These are phyloP conservation scores for Ctenoplectra terminalis DNA, from an alignment of 1,140 invertebrate genomes.

Conservation along the genomic window DNA sequence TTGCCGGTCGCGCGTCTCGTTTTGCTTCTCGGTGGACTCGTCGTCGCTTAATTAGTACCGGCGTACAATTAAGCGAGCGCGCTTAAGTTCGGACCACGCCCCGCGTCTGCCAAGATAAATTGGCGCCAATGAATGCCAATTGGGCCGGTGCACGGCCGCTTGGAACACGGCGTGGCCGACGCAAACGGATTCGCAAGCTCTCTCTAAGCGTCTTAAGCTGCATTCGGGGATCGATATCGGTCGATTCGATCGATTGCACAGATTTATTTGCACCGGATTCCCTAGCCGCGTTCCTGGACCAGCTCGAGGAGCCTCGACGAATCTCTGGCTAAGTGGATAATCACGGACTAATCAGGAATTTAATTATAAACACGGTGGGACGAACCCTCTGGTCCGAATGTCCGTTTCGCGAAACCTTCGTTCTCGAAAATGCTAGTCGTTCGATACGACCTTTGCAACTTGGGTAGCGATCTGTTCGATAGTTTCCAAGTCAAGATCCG, in stretches of 20 bases:
- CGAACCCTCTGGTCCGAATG: too few relatives aligned
- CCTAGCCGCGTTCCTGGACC: background rate
- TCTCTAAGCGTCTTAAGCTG: slow-evolving; percentile 59
- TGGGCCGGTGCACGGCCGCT: slow-evolving; percentile 51
- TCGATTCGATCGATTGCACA: slow-evolving; percentile 41
- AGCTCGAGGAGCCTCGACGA: background rate
- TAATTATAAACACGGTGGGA: slow-evolving; percentile 20
- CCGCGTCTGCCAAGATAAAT: slow-evolving; percentile 66
- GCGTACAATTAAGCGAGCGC: slow-evolving; percentile 67
- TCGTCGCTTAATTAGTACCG: slow-evolving; percentile 71
- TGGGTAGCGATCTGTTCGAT: too few relatives aligned
- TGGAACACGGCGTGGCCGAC: slow-evolving; percentile 21
- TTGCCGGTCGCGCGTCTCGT: background rate
- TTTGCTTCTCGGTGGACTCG: slow-evolving; percentile 49
- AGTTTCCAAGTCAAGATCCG: too few relatives aligned
- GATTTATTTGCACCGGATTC: slow-evolving; percentile 58
- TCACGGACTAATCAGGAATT: slow-evolving; percentile 47
- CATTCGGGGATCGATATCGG: slow-evolving; percentile 56
- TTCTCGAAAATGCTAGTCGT: too few relatives aligned
- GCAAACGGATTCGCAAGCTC: slow-evolving; percentile 41
- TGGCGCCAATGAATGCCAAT: slow-evolving; percentile 73
- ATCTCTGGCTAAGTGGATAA: slow-evolving; percentile 44
- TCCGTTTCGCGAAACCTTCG: too few relatives aligned
- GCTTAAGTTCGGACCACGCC: slow-evolving; percentile 66
- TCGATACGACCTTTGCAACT: too few relatives aligned